Base-by-base conservation (phyloP, 2,888 invertebrate genomes). In the Bhutanitis thaidina region DNA sequence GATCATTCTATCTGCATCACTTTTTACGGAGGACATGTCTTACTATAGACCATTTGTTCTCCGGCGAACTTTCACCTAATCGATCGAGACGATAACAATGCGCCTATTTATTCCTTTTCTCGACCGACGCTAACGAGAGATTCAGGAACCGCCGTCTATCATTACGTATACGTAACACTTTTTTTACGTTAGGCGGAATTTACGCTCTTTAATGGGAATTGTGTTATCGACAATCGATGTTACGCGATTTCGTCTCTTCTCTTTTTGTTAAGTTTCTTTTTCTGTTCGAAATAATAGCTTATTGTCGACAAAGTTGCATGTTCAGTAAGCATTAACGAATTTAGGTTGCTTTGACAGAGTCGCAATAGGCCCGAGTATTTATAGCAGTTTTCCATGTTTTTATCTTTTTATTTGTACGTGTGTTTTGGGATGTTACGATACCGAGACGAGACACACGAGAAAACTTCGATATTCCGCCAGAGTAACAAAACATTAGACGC, bases 41-140 rank as follows among this genome's bases (percentile, higher is more conserved):
- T 49, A 56, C 55, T 54, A 53, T 37, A 52, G 46, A 40, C 45
- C 53, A 57, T 59, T 60, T 55, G 53, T 60, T 61, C 57, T 39
- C 58, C 76, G 12, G 12, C 34, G 78, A 83, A 86, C 88, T 88
- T 88, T 88, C 86, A 84, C 87, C 79, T 61, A 59, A 60, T 77
- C 75, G 77, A 82, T 83, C 64, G 71, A 62, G 58, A 13, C 65
- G 67, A 49, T 66, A 71, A 76, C 78, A 71, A 74, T 67, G 68
- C 61, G 27, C 51, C 56, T 58, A 59, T 58, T 59, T 61, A 57
- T 62, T 65, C 69, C 65, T 69, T 65, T 46, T 52, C 35, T 52
- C 54, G 44, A 51, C 49, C 38, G 52, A 51, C 30, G 52, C 55
- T 57, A 61, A 67, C 71, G 73, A 78, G 77, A 63, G 77, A 77